These are phyloP conservation scores for Acrocephalus kingi DNA, from an alignment of 2,113 vertebrate species.

Conservation along the genomic window DNA sequence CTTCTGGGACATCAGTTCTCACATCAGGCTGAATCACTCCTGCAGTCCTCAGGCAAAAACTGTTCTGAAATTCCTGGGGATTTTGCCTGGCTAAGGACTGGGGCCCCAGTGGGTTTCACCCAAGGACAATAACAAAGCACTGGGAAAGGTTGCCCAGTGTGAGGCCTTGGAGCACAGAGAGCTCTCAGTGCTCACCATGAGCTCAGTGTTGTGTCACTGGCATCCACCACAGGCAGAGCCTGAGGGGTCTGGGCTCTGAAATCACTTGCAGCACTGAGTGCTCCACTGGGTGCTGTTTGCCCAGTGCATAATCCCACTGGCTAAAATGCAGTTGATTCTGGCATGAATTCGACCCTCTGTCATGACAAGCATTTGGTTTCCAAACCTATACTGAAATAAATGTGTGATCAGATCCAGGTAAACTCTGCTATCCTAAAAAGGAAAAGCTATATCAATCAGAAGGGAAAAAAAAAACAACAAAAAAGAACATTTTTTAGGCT, in stretches of 20 bases:
- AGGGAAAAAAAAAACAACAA: neutral
- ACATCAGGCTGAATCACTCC: constrained; percentile 10
- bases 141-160: neutral
- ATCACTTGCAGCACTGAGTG: neutral
- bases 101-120: neutral
- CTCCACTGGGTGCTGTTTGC: neutral
- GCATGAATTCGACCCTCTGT: neutral
- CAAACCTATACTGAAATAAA: neutral
- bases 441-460: neutral
- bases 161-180: neutral
- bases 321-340: neutral
- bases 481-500: neutral
- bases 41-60: neutral
- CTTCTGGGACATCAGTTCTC: neutral
- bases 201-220: neutral
- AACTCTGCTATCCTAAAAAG: neutral
- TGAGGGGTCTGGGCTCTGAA: neutral
- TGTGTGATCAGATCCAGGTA: neutral
- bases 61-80: neutral
- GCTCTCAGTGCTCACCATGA: neutral
- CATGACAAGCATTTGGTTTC: neutral
- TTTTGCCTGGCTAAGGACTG: neutral
- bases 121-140: neutral
- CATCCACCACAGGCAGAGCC: neutral
- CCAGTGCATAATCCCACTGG: neutral